Base-by-base conservation (phyloP, 2,113 vertebrate genomes). In the Corythornis cristatus region DNA sequence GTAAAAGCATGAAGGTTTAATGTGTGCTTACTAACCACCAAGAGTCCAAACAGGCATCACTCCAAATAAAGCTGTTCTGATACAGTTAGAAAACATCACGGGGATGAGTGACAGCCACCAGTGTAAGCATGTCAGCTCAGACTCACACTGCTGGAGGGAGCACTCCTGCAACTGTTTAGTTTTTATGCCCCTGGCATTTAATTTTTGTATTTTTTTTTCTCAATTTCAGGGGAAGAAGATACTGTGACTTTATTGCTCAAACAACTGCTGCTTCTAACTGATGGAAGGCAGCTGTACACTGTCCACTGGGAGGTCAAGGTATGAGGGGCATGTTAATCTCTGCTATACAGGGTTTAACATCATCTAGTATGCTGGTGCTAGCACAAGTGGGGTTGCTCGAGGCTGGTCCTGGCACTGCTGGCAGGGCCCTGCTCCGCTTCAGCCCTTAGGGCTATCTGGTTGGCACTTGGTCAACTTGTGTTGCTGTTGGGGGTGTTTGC, bases 21-120 rank as follows among this genome's bases (percentile, higher is more conserved):
- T 89, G 73, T 54, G 86, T 92, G 90, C 93, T 94, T 90, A 72
- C 89, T 96, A 93, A 95, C 96, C 96, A 97, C 93, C 95, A 80
- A 75, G 66, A 70, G 64, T 60, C 86, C 67, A 96, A 90, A 68
- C 29, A 35, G 95, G 87, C 76, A 28, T 65, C 15, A 6, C 78
- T 66, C 83, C 67, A 25, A 93, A 87, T 16, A 78, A 89, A 87
- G 74, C 94, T 93, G 60, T 94, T 93, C 88, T 93, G 82, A 70
- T 93, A 67, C 12, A 16, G 96, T 94, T 93, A 66, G 56, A 83
- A 95, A 58, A 84, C 84, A 94, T 83, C 88, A 75, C 42, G 68
- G 13, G 13, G 51, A 56, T 93, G 93, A 95, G 43, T 96, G 96
- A 95, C 96, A 97, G 57, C 74, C 19, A 73, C 83, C 88, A 79